Evolutionary conservation across 2,113 vertebrate species (phyloP).

Genomic region (Heloderma charlesbogerti): DNA sequence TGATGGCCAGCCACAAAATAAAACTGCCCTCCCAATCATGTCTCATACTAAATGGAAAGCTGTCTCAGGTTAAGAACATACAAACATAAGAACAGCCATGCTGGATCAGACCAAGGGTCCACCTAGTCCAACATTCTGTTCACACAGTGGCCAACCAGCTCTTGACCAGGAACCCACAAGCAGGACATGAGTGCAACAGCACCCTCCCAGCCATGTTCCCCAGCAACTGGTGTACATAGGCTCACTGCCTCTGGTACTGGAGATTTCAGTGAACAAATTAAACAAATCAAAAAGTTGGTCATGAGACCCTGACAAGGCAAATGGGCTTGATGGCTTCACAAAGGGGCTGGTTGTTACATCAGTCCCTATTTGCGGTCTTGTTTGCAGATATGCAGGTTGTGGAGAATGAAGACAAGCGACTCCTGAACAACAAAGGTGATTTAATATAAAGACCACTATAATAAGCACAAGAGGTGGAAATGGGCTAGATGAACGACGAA

Average conservation of each 20-base stretch:
- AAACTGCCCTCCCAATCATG: not conserved
- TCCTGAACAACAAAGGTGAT: not conserved
- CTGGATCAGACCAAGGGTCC: too few relatives aligned
- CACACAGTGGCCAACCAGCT: too few relatives aligned
- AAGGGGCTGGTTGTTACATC: not conserved
- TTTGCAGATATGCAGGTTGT: not conserved
- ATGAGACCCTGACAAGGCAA: not conserved
- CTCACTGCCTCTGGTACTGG: too few relatives aligned
- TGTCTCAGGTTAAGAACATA: too few relatives aligned
- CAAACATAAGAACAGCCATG: too few relatives aligned
- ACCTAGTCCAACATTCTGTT: too few relatives aligned
- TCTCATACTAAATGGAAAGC: not conserved
- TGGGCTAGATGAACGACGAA: not conserved
- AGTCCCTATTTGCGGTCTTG: not conserved
- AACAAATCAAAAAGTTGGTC: not conserved
- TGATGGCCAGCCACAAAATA: not conserved
- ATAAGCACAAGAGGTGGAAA: not conserved
- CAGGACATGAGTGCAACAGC: too few relatives aligned
- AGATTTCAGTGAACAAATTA: not conserved
- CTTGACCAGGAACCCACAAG: too few relatives aligned
- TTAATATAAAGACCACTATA: not conserved
- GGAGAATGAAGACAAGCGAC: too few relatives aligned
- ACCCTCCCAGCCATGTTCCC: too few relatives aligned
- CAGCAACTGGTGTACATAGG: too few relatives aligned
- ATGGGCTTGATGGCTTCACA: not conserved